phyloP scores from a whole-genome alignment of 1,140 invertebrate genomes.

The Cotesia glomerata region DNA sequence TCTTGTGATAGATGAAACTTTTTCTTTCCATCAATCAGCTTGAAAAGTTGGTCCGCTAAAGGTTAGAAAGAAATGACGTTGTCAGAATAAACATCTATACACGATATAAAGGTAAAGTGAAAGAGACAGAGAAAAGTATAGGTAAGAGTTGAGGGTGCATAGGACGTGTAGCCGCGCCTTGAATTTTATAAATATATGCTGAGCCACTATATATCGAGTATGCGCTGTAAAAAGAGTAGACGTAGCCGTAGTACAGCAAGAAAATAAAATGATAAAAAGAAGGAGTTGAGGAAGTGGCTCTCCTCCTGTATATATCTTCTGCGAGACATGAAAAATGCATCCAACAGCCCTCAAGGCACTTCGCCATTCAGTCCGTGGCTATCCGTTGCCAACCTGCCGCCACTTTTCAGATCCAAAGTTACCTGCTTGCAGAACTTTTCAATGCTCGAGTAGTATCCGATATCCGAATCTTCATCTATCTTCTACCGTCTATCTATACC shows the following conservation, averaged over 20 bases:
- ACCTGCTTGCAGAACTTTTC: constrained; percentile 51
- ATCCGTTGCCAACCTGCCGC: constrained; percentile 51
- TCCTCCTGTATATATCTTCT: constrained; percentile 40
- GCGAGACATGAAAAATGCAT: constrained; percentile 61
- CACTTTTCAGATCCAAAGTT: constrained; percentile 60
- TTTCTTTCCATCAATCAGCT: constrained; percentile 8
- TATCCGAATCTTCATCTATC: not conserved
- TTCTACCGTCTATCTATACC: constrained; percentile 1
- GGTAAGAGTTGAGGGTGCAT: not conserved
- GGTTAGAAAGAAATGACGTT: constrained; percentile 46
- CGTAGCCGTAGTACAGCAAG: not conserved
- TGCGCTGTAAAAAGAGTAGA: not conserved
- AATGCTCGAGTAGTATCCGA: constrained; percentile 10
- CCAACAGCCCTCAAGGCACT: constrained; percentile 51
- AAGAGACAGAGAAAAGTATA: not conserved
- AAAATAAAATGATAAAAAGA: not conserved
- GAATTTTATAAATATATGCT: constrained; percentile 28
- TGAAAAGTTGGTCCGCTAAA: constrained; percentile 5
- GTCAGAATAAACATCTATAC: constrained; percentile 42
- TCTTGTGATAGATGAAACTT: not conserved
- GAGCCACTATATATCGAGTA: constrained; percentile 28
- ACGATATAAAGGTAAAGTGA: not conserved
- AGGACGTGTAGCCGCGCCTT: constrained; percentile 25
- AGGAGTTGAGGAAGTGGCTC: not conserved
- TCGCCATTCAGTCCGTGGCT: constrained; percentile 50